Percentiles rank a stretch among this genome's conserved stretches.
Evolutionary conservation across 2,113 vertebrate species (phyloP).

Genomic region (Leptobrachium ailaonicum): DNA sequence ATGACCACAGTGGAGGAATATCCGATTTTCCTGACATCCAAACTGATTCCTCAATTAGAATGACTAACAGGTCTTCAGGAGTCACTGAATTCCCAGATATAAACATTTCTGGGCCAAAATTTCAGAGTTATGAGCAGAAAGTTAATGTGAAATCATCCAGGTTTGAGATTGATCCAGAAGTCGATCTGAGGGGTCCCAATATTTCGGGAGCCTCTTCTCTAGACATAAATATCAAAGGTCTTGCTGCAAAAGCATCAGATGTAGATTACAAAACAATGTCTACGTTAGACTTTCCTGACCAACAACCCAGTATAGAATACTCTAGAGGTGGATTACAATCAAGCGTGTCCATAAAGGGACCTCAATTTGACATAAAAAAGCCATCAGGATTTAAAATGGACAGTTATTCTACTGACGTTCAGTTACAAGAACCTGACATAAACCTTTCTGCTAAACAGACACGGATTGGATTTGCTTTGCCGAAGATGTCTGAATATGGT

Average conservation of each 20-base stretch:
- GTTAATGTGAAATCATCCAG: background rate
- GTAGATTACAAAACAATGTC: constrained; percentile 40
- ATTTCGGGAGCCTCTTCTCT: background rate
- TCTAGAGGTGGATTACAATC: constrained; percentile 22
- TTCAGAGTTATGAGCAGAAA: background rate
- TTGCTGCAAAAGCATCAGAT: constrained; percentile 35
- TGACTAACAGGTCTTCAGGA: background rate
- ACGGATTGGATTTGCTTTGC: background rate
- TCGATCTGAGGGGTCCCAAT: background rate
- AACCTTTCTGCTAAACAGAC: too few species aligned
- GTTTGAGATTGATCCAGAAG: constrained; percentile 5
- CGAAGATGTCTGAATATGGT: background rate
- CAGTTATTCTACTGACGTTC: too few species aligned
- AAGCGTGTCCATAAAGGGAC: background rate
- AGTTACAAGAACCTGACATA: too few species aligned
- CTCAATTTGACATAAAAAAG: constrained; percentile 1
- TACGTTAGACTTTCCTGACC: constrained; percentile 50
- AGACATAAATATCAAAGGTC: background rate
- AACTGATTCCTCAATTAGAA: background rate
- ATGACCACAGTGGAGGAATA: background rate
- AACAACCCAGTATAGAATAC: constrained; percentile 27
- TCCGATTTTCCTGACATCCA: constrained; percentile 51
- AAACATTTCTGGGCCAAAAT: background rate
- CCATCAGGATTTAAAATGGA: constrained; percentile 5
- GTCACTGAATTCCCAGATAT: constrained; percentile 15